Conservation (phyloP, 2,797 vertebrate species). For the Sparidentex hasta region DNA sequence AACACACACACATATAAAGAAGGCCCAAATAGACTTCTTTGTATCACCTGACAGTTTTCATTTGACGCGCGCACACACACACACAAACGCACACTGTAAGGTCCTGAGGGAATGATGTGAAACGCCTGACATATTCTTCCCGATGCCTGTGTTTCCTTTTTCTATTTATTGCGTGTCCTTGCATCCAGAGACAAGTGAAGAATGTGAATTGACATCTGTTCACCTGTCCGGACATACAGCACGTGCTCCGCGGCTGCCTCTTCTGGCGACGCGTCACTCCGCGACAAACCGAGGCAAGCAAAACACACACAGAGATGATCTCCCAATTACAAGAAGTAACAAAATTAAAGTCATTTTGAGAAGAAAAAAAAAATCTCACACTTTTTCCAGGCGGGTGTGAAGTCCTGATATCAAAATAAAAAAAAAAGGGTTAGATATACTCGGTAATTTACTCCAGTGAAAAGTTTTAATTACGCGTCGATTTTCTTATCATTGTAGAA, state of each 20-base stretch:
- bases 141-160: slow-evolving; percentile 53
- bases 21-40: slow-evolving; percentile 72
- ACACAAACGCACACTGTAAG: slow-evolving; percentile 58
- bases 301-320: not conserved
- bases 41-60: slow-evolving; percentile 68
- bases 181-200: slow-evolving; percentile 45
- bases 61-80: slow-evolving; percentile 59
- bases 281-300: not conserved
- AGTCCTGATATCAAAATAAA: slow-evolving; percentile 44
- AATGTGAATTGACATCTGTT: slow-evolving; percentile 52
- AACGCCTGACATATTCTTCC: slow-evolving; percentile 59
- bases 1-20: not conserved
- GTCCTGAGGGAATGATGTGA: slow-evolving; percentile 65
- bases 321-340: not conserved
- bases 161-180: slow-evolving; percentile 52
- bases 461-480: slow-evolving; percentile 34
- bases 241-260: not conserved
- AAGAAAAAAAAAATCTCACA: not conserved
- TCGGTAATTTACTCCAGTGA: slow-evolving; percentile 1
- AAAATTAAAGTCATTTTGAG: not conserved
- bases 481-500: slow-evolving; percentile 20
- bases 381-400: slow-evolving; percentile 29
- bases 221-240: slow-evolving; percentile 22
- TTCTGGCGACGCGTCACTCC: not conserved
- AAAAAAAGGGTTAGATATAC: not conserved